Base-by-base conservation (phyloP, 37 sponge, comb jelly and placozoan genomes). In the Haliclona indistincta region DNA sequence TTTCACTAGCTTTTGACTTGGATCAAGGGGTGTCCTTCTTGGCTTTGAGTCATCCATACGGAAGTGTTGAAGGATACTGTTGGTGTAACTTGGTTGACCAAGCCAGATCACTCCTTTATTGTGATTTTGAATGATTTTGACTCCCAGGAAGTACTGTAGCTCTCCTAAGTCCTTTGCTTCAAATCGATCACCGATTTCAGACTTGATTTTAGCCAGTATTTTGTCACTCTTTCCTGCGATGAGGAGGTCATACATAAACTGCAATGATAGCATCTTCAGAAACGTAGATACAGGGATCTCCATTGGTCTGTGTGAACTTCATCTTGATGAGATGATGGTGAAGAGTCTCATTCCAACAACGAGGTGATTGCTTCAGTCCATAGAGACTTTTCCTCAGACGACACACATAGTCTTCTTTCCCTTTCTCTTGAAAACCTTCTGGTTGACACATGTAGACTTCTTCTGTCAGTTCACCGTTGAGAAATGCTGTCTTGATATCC, bases 91-190 rank as follows among this genome's bases (percentile, higher is more conserved):
- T n/a, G n/a, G n/a, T n/a, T n/a, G n/a, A n/a, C n/a, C n/a, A n/a
- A n/a, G n/a, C n/a, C n/a, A n/a, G n/a, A n/a, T n/a, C n/a, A n/a
- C n/a, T n/a, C n/a, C n/a, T n/a, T n/a, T n/a, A n/a, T n/a, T n/a
- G n/a, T n/a, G n/a, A n/a, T n/a, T 54, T 43, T 65, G 84, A 34
- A 75, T 49, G 26, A 83, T 60, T 43, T 75, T 75, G 42, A 83
- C 67, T 43, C 76, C 84, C 23, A 83, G 63, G 51, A 83, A 83
- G 41, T 83, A 68, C 45, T 84, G 78, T 23, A 76, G 65, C 64
- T 38, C 34, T 23, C 83, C 83, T 8, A 82, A 36, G 51, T 47
- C 51, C 51, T 47, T 47, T 17, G 15, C 51, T 10, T 47, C 15
- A 15, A 47, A 47, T 15, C 5, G 53, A 0, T 44, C 7, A 62